These are phyloP conservation scores for Tetrapedia diversipes DNA, from an alignment of 2,888 invertebrate genomes.

Conservation along the genomic window DNA sequence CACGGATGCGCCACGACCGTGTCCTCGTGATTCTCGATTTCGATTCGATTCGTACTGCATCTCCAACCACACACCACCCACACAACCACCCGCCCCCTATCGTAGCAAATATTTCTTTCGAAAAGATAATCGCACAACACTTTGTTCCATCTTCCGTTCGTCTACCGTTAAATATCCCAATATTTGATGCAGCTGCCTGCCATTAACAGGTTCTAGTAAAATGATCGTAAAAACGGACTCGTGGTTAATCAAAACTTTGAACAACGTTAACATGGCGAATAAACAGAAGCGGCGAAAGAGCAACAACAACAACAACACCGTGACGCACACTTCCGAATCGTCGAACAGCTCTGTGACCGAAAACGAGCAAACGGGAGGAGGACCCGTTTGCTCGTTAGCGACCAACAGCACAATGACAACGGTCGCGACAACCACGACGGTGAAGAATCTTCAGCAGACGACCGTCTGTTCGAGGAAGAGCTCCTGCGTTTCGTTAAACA, in stretches of 20 bases:
- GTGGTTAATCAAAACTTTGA: slow-evolving; percentile 78
- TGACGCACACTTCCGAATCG: slow-evolving; percentile 66
- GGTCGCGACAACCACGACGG: slow-evolving; percentile 32
- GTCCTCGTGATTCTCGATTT: too few species aligned
- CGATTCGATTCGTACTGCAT: too few species aligned
- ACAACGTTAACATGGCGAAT: slow-evolving; percentile 70
- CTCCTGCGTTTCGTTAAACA: slow-evolving; percentile 13
- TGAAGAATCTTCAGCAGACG: slow-evolving; percentile 50
- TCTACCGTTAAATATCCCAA: slow-evolving; percentile 44
- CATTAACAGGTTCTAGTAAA: slow-evolving; percentile 66
- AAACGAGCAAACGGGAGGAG: slow-evolving; percentile 57
- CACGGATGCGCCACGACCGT: too few species aligned
- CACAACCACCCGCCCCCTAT: too few species aligned
- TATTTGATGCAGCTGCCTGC: slow-evolving; percentile 55
- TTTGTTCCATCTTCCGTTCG: slow-evolving; percentile 32
- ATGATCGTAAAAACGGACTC: slow-evolving; percentile 78
- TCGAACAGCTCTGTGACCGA: slow-evolving; percentile 68
- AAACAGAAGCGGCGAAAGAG: slow-evolving; percentile 58
- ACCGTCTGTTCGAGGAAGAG: slow-evolving; percentile 33
- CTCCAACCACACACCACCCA: too few species aligned
- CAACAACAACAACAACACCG: slow-evolving; percentile 51
- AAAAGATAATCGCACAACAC: too few species aligned
- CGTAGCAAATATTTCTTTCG: too few species aligned
- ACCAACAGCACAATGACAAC: slow-evolving; percentile 24
- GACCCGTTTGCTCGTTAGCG: slow-evolving; percentile 50